Evolutionary conservation across 2,113 vertebrate species (phyloP), one percentile per base, ranked within the genome.

Genomic region (Scatophagus argus): DNA sequence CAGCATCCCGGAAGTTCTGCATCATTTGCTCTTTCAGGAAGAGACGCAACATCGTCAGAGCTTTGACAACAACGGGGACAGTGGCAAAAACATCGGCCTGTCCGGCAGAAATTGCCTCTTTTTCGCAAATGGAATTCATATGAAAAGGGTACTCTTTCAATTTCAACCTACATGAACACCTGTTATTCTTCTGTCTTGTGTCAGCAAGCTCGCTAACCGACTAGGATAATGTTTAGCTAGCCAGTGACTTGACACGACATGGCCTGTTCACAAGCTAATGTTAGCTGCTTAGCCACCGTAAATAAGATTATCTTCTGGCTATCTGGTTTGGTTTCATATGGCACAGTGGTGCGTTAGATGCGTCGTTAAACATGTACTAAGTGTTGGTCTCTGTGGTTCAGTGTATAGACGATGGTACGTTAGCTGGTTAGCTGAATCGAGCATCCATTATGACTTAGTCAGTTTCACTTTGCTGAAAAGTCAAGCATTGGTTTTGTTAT

Each of bases 1-100:
- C 89, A 76, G 83, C 90, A 92, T 90, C 90, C 92, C 90, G 92
- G 92, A 92, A 94, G 87, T 91, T 51, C 59, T 85, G 83, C 81
- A 83, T 86, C 74, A 74, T 82, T 29, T 52, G 79, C 81, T 86
- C 79, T 39, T 77, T 74, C 85, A 91, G 87, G 81, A 85, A 88
- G 77, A 87, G 85, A 88, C 88, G 89, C 80, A 70, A 68, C 74
- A 63, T 76, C 77, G 68, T 73, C 83, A 70, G 47, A 76, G 71
- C 76, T 67, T 81, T 83, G 82, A 91, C 89, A 93, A 91, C 89
- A 91, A 74, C 83, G 56, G 59, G 81, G 61, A 72, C 66, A 74
- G 69, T 41, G 66, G 46, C 59, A 59, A 51, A 84, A 83, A 77
- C 69, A 86, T 63, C 74, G 80, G 27, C 51, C 66, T 31, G 79